Base-by-base conservation (phyloP, 2,888 invertebrate species). In the Hymenopus coronatus region DNA sequence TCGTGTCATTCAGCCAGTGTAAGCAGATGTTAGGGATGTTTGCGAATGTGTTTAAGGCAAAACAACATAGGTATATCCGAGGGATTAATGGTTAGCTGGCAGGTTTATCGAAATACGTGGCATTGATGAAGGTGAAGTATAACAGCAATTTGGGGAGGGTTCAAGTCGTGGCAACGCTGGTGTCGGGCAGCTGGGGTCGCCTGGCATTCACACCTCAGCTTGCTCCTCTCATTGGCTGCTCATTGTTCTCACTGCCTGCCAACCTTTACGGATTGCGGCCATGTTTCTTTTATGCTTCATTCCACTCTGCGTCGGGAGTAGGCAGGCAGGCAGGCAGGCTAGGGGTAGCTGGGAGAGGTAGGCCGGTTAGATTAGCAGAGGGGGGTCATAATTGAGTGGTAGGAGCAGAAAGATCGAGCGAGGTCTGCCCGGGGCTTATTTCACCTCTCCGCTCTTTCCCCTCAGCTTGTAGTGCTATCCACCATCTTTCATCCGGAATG, bases 171-270 rank as follows among this genome's bases (percentile, higher is more conserved):
- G 87, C 87, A 87, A 87, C 87, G 81, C 82, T 82, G 87, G 82
- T 33, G 87, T 81, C 87, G 82, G 82, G 82, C 82, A 82, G 82
- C 82, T 28, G n/a, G 30, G 82, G 30, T 40, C 87, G 87, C 28
- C 87, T 82, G 70, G 87, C 87, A 87, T 87, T 87, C 87, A 87
- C 87, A 87, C 87, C 87, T 87, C 82, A 82, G 40, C 87, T 81
- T 81, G 15, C 82, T 81, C 82, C 9, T 82, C 87, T n/a, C 87
- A 87, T 87, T 87, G 87, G 87, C 87, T 87, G 87, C 87, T 87
- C 87, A 33, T 33, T 27, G 81, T 87, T 87, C 87, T 81, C 84
- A 70, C 54, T 25, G 54, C 54, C 54, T 70, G 54, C 54, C 54
- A 70, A 70, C 54, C 54, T 70, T 70, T 70, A 70, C 54, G 54